These are phyloP conservation scores for Emydocephalus ijimae DNA, from an alignment of 2,113 vertebrate species.

Conservation along the genomic window DNA sequence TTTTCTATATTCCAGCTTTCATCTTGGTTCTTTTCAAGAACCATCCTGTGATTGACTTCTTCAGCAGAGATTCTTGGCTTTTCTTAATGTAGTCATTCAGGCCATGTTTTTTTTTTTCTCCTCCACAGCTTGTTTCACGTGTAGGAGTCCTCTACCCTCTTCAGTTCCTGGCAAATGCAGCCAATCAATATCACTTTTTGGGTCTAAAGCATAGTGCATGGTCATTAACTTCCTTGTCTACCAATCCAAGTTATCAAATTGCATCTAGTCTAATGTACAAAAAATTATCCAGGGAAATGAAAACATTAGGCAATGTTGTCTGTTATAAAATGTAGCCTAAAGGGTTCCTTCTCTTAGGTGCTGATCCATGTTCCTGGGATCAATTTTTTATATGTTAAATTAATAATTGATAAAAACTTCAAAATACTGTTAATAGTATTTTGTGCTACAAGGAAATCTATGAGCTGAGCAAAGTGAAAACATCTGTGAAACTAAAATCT, in stretches of 20 bases:
- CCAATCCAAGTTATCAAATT: background rate
- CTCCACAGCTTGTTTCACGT: background rate
- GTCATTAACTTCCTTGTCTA: background rate
- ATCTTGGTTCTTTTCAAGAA: background rate
- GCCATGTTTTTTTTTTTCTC: background rate
- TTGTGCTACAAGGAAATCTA: background rate
- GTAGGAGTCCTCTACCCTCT: background rate
- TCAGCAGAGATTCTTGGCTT: background rate
- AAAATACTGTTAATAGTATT: background rate
- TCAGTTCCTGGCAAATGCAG: background rate
- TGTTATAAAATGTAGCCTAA: background rate
- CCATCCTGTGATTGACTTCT: background rate
- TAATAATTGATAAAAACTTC: background rate
- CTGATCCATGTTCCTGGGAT: background rate
- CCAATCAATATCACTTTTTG: background rate
- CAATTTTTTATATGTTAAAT: background rate
- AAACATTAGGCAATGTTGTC: background rate
- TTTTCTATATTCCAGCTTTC: background rate
- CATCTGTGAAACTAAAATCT: background rate
- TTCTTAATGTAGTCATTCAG: background rate
- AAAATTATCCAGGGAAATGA: background rate
- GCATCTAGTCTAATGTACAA: background rate
- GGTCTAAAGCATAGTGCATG: background rate
- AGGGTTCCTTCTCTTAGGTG: background rate
- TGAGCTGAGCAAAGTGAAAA: background rate